These are phyloP conservation scores for Trinorchestia longiramus DNA, from an alignment of 1,140 invertebrate species.

Conservation along the genomic window DNA sequence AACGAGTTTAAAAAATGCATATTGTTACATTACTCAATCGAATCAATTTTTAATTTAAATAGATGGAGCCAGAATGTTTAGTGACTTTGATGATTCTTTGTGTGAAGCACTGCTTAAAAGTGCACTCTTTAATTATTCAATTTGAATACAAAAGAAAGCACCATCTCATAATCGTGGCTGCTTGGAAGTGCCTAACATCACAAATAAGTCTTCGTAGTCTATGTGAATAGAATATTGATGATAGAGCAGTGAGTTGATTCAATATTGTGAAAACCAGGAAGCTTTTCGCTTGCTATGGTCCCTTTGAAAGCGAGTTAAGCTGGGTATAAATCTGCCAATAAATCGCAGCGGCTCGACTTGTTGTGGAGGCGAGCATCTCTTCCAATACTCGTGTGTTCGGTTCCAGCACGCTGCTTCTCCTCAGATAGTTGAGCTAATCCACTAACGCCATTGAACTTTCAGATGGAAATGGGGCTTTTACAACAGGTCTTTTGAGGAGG, in stretches of 20 bases:
- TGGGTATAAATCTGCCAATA: conserved; percentile 8
- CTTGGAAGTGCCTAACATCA: neutral
- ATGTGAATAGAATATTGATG: conserved; percentile 2
- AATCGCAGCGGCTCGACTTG: neutral
- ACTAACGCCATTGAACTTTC: neutral
- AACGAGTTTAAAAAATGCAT: neutral
- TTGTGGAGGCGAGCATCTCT: neutral
- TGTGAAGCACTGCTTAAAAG: neutral
- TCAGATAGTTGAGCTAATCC: neutral
- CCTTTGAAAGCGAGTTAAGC: conserved; percentile 14
- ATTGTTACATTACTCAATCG: neutral
- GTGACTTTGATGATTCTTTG: neutral
- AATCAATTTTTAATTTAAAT: no score
- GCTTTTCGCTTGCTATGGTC: neutral
- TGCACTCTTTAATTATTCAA: neutral
- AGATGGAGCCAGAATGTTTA: neutral
- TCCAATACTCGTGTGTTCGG: neutral
- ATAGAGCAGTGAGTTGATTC: neutral
- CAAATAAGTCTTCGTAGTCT: neutral
- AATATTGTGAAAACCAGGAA: neutral
- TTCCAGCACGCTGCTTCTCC: neutral
- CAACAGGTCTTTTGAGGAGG: neutral
- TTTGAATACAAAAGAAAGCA: neutral
- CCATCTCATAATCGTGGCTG: neutral
- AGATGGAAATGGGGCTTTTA: conserved; percentile 45